Conservation (phyloP, 2,113 vertebrate genomes). For the Delphinus delphis region DNA sequence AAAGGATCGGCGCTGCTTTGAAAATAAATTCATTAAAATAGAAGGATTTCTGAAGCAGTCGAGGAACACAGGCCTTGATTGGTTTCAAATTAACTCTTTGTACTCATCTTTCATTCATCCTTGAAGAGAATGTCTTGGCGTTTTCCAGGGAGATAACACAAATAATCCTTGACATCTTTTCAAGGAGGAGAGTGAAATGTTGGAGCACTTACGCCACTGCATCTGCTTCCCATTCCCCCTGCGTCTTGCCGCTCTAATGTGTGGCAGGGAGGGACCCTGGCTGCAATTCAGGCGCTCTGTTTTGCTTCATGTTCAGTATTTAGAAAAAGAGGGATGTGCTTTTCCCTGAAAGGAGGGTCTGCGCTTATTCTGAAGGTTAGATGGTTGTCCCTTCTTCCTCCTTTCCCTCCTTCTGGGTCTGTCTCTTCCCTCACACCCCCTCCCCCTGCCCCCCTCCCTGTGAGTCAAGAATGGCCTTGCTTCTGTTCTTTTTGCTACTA, state of each 20-base stretch:
- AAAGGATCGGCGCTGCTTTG: conserved; percentile 85
- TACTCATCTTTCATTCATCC: conserved; percentile 58
- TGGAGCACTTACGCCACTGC: background rate
- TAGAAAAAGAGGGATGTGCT: background rate
- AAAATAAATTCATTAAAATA: conserved; percentile 75
- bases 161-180: conserved; percentile 50
- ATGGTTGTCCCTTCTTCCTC: no score
- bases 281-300: accelerated
- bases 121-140: background rate
- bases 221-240: conserved; percentile 42
- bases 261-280: background rate
- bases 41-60: conserved; percentile 67
- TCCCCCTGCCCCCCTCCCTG: accelerated
- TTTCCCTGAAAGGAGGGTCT: background rate
- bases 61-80: conserved; percentile 62
- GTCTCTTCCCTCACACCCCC: background rate
- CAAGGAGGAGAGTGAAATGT: background rate
- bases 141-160: conserved; percentile 39
- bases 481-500: background rate
- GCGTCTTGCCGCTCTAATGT: background rate
- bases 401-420: background rate
- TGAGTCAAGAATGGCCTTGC: background rate
- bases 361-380: background rate
- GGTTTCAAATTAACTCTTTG: conserved; percentile 78
- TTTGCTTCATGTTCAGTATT: background rate